Percentiles rank a stretch among this genome's conserved stretches.
Conservation (phyloP, 1,140 invertebrate species). For the Drosophila ironensis region DNA sequence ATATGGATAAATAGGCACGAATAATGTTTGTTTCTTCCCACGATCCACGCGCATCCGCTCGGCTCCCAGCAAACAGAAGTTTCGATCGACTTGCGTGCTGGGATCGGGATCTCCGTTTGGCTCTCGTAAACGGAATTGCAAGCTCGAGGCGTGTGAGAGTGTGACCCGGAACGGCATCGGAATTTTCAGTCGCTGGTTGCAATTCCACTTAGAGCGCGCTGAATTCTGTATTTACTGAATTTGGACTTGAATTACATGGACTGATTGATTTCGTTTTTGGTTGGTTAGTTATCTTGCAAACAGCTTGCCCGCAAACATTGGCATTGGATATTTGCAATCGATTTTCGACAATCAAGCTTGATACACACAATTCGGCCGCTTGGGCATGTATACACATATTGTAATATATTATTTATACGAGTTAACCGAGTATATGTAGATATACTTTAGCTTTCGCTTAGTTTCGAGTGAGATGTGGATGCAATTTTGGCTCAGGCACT, state of each 20-base stretch:
- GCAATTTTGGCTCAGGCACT: conserved; percentile 45
- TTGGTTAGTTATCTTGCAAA: conserved; percentile 44
- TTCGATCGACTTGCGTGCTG: conserved; percentile 49
- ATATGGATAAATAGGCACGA: conserved; percentile 12
- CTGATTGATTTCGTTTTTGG: conserved; percentile 3
- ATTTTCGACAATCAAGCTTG: conserved; percentile 65
- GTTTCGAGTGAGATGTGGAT: conserved; percentile 28
- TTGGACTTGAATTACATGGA: conserved; percentile 10
- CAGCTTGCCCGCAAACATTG: conserved; percentile 67
- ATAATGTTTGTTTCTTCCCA: conserved; percentile 76
- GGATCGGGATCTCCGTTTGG: conserved; percentile 23
- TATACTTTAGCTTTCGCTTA: conserved; percentile 18
- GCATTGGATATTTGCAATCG: conserved; percentile 53
- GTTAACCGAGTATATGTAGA: conserved; percentile 20
- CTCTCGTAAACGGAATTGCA: conserved; percentile 64
- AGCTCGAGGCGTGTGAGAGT: conserved; percentile 5
- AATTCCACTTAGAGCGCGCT: conserved; percentile 60
- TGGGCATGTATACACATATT: no score
- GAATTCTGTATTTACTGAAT: conserved; percentile 10
- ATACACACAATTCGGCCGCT: conserved; percentile 78
- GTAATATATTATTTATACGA: conserved; percentile 38
- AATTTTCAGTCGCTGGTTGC: conserved; percentile 34
- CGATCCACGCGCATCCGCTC: conserved; percentile 56
- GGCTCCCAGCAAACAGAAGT: conserved; percentile 67
- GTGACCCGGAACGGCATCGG: conserved; percentile 2